Evolutionary conservation across 1,140 invertebrate genomes (phyloP).

Genomic region (Stegodyphus mimosarum): DNA sequence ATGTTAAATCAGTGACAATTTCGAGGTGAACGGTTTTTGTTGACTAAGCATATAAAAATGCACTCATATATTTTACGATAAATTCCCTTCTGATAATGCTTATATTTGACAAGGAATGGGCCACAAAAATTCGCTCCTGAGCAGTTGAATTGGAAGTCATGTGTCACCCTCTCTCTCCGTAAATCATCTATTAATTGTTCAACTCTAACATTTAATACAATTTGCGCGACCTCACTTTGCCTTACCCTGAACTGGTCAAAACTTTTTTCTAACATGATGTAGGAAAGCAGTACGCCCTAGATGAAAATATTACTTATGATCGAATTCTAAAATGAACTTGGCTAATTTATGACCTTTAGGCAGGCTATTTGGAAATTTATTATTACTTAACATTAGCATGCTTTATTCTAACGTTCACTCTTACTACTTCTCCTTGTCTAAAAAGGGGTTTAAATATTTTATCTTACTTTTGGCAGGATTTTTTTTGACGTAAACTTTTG

Average conservation of each 20-base stretch:
- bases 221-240: background rate
- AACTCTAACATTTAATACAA: conserved; percentile 13
- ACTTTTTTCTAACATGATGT: background rate
- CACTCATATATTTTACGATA: background rate
- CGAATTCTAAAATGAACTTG: background rate
- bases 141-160: background rate
- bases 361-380: background rate
- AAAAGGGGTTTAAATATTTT: background rate
- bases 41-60: background rate
- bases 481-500: background rate
- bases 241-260: conserved; percentile 11
- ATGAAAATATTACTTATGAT: conserved; percentile 1
- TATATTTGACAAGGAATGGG: conserved; percentile 20
- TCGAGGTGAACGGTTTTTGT: conserved; percentile 5
- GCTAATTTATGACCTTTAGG: background rate
- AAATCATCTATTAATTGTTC: conserved; percentile 20
- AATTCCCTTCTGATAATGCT: background rate
- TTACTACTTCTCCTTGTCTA: background rate
- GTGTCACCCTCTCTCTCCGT: background rate
- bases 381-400: background rate
- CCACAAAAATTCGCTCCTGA: no score
- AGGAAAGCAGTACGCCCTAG: background rate
- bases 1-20: background rate
- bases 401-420: no score
- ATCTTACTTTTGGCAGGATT: no score